Evolutionary conservation across 2,797 vertebrate genomes (phyloP).

Genomic region (Botia almorhae): DNA sequence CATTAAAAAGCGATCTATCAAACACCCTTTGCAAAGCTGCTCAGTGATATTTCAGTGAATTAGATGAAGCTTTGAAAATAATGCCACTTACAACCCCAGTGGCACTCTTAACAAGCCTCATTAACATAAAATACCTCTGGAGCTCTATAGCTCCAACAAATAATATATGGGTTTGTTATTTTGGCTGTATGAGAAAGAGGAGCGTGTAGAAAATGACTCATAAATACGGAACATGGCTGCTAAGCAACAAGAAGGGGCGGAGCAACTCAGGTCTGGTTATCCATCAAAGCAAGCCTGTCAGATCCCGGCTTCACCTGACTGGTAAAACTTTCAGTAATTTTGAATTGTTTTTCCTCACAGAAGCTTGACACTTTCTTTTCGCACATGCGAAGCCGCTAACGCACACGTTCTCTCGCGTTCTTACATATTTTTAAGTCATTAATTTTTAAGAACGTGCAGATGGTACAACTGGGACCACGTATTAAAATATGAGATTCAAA

Average conservation of each 20-base stretch:
- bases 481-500: not conserved
- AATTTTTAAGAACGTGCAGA: too few species aligned
- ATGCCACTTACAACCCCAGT: slow-evolving; percentile 24
- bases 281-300: slow-evolving; percentile 29
- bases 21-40: slow-evolving; percentile 2
- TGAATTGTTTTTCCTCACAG: slow-evolving; percentile 33
- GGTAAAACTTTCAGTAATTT: not conserved
- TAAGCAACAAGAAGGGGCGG: slow-evolving; percentile 30
- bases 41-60: slow-evolving; percentile 38
- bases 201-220: not conserved
- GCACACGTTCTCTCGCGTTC: slow-evolving; percentile 18
- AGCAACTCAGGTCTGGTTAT: slow-evolving; percentile 29
- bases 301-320: slow-evolving; percentile 36
- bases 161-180: slow-evolving; percentile 40
- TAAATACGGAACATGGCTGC: slow-evolving; percentile 13
- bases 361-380: slow-evolving; percentile 29
- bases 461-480: not conserved
- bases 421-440: too few species aligned
- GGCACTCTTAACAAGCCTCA: slow-evolving; percentile 42
- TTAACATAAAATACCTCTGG: slow-evolving; percentile 31
- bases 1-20: slow-evolving; percentile 46
- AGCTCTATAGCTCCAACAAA: slow-evolving; percentile 16
- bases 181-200: slow-evolving; percentile 9
- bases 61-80: slow-evolving; percentile 42
- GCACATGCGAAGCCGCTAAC: slow-evolving; percentile 42